Base-by-base conservation (phyloP, 1,140 invertebrate genomes). In the Latrodectus geometricus region DNA sequence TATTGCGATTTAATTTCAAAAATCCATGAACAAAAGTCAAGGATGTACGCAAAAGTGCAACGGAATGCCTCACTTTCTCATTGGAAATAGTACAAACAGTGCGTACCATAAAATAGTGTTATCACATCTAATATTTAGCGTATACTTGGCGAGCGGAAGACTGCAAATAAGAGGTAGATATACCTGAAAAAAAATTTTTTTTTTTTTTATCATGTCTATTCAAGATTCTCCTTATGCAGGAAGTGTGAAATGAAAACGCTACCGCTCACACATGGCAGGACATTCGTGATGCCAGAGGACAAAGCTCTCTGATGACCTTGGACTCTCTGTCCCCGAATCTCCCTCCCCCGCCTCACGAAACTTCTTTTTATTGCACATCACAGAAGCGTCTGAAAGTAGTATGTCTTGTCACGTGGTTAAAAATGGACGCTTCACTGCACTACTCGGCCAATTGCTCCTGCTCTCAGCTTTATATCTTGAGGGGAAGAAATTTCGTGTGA, bases 251-350 rank as follows among this genome's bases (percentile, higher is more conserved):
- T 9, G 20, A n/a, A 20, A 69, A 69, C n/a, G n/a, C 68, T 69
- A 23, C 9, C 9, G 68, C 68, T n/a, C 17, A 17, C 54, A 14
- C 54, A 61, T 14, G 17, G 68, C 68, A 69, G n/a, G 68, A 69
- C 68, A 69, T 69, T 11, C 54, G 17, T 61, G 54, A 61, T 17
- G 17, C 68, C 68, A 69, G 68, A 69, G 68, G 68, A 69, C 68
- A 69, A 69, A 69, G 68, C 11, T 69, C 68, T 61, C 17, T 21
- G 68, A 20, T 69, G 68, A 69, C 68, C 68, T 69, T 69, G 68
- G 68, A 69, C 68, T 9, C 68, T 69, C 68, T n/a, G 11, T 61
- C 68, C 68, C 68, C 17, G 9, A 69, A 69, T 23, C 20, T 69
- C 68, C 11, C 17, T 17, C 54, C 54, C 68, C 11, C 17, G 11